These are phyloP conservation scores for Colius striatus DNA, from an alignment of 2,113 vertebrate species.

Conservation along the genomic window DNA sequence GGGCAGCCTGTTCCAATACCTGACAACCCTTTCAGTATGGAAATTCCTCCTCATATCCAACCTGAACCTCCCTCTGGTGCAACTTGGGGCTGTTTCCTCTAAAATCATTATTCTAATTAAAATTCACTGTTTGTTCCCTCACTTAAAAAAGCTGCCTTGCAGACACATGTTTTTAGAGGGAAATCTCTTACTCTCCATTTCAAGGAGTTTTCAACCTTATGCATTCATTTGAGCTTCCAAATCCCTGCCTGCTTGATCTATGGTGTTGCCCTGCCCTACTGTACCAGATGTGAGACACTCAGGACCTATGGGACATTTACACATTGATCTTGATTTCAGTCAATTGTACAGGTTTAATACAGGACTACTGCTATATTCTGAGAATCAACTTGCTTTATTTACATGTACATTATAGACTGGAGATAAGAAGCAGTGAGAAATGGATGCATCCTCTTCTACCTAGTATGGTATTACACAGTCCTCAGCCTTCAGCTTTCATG, in stretches of 20 bases:
- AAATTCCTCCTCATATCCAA: too few species aligned
- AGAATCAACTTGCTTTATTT: background rate
- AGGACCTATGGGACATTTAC: background rate
- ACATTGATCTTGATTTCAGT: background rate
- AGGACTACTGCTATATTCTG: background rate
- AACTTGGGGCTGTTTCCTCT: too few species aligned
- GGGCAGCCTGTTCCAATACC: too few species aligned
- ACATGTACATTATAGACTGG: background rate
- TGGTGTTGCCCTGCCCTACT: background rate
- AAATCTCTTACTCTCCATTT: background rate
- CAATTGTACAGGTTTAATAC: background rate
- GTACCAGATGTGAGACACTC: background rate
- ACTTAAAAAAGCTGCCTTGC: background rate
- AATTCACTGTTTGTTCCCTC: background rate
- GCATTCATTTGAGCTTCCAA: background rate
- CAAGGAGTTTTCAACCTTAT: background rate
- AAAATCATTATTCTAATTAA: background rate
- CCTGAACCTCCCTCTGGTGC: too few species aligned
- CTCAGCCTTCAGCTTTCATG: background rate
- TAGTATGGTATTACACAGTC: too few species aligned
- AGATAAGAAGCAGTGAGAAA: background rate
- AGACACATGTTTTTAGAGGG: background rate
- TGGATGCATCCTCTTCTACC: background rate
- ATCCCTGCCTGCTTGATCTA: background rate
- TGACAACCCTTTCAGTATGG: too few species aligned